Percentiles rank a stretch among this genome's conserved stretches.
These are phyloP conservation scores for Sabellastarte sp. DNA, from an alignment of 2,888 invertebrate genomes.

Conservation along the genomic window DNA sequence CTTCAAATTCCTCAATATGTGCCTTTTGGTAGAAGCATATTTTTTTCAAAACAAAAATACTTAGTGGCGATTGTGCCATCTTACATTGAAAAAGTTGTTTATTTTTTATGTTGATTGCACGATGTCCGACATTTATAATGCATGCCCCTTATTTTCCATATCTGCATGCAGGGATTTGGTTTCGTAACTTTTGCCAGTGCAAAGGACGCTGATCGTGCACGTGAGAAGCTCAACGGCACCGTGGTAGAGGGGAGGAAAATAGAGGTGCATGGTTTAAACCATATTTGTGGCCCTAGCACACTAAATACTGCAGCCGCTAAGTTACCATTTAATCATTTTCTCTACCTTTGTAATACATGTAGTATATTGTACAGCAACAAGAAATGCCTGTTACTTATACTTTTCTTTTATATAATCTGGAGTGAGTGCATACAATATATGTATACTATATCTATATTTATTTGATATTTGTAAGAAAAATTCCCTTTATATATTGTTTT, in stretches of 20 bases:
- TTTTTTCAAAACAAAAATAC: too few species aligned
- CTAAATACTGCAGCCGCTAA: slow-evolving; percentile 17
- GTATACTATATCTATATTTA: too few species aligned
- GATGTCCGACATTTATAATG: slow-evolving; percentile 18
- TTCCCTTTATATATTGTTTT: too few species aligned
- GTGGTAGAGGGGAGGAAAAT: slow-evolving; percentile 99
- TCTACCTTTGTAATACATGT: background rate
- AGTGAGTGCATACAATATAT: too few species aligned
- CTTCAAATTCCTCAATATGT: too few species aligned
- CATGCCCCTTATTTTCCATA: slow-evolving; percentile 54
- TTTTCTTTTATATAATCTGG: too few species aligned
- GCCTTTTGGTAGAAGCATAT: too few species aligned
- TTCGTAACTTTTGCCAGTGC: slow-evolving; percentile 99
- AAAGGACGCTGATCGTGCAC: slow-evolving; percentile 99
- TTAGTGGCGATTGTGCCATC: too few species aligned
- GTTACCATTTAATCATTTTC: slow-evolving; percentile 1
- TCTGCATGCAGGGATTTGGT: slow-evolving; percentile 93
- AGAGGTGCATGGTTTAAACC: slow-evolving; percentile 72
- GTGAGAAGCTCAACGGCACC: slow-evolving; percentile 99
- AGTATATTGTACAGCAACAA: slow-evolving; percentile 18
- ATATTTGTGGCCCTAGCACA: slow-evolving; percentile 22
- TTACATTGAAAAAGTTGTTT: too few species aligned
- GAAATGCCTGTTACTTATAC: slow-evolving; percentile 29
- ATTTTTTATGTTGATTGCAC: slow-evolving; percentile 35
- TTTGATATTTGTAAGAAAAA: too few species aligned